Base-by-base conservation (phyloP, 1,140 invertebrate genomes). In the Conopomorpha cramerella region DNA sequence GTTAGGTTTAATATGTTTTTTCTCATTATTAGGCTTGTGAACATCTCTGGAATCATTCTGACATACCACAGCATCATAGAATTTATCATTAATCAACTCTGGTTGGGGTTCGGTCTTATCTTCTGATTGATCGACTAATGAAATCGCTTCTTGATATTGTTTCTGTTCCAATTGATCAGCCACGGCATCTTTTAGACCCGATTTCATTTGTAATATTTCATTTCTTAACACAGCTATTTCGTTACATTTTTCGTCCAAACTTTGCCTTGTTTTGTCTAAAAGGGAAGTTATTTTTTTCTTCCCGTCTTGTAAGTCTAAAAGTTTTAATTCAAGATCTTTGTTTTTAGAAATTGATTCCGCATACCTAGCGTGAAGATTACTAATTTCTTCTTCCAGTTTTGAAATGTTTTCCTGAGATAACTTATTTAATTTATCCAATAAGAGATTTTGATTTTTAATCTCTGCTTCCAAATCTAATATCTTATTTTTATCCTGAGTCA, bases 391-490 rank as follows among this genome's bases (percentile, higher is more conserved):
- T 46, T 58, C 49, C 33, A 76, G 41, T 43, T 65, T 64, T 12
- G 27, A 30, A 25, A 62, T 59, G 32, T 63, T 51, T 27, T 34
- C 48, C 48, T 54, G 34, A 27, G 45, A 53, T n/a, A 54, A 47
- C 34, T 62, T 36, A 32, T 60, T 58, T 26, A 60, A 47, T 55
- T 61, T 58, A 28, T 68, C 52, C 30, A 56, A 54, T 30, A 76
- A 54, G 23, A 68, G 37, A 29, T 64, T 57, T 51, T 76, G 67
- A 42, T 70, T 68, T 29, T 50, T 29, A 30, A 68, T 48, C 51
- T 60, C 54, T 7, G 49, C 54, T 50, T 68, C 44, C 45, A 70
- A 45, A 36, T 72, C 57, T 38, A 54, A 51, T 23, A 68, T 70
- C 8, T 59, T 30, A 14, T 38, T 26, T 40, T 54, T 39, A 34